These are phyloP conservation scores for Theristicus caerulescens DNA, from an alignment of 2,113 vertebrate species.

Conservation along the genomic window DNA sequence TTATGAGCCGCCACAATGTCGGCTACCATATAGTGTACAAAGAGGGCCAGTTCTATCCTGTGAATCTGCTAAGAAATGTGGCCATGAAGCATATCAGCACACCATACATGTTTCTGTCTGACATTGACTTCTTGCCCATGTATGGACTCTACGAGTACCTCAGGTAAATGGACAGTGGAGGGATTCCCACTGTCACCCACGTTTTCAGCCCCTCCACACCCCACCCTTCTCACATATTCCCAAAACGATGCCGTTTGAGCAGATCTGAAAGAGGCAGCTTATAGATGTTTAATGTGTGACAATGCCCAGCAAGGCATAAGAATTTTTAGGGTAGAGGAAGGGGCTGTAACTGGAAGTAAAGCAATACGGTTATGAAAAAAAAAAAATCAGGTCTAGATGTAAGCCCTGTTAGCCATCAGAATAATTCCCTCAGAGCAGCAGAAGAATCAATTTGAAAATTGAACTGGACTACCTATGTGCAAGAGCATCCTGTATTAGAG, in stretches of 20 bases:
- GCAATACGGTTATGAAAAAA: not conserved
- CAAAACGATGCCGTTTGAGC: not conserved
- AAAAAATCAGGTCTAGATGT: not conserved
- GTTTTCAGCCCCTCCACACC: not conserved
- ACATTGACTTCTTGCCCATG: conserved; percentile 99
- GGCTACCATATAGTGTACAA: conserved; percentile 99
- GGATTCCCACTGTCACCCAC: accelerated
- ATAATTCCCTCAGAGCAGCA: not conserved
- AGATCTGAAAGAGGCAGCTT: not conserved
- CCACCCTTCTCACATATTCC: not conserved
- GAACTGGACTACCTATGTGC: not conserved
- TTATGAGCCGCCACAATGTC: conserved; percentile 92
- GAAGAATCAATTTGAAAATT: conserved; percentile 9
- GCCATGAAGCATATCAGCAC: conserved; percentile 97
- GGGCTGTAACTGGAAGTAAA: not conserved
- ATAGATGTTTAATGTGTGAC: not conserved
- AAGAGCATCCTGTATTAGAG: not conserved
- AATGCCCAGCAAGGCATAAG: not conserved
- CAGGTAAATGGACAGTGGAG: conserved; percentile 77
- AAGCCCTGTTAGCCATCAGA: not conserved
- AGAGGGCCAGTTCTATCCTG: conserved; percentile 98
- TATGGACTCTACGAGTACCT: conserved; percentile 99
- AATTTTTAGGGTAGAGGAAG: not conserved
- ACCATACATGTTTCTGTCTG: conserved; percentile 95
- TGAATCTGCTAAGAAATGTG: conserved; percentile 96